Conservation (phyloP, 1,140 invertebrate species). For the Drosophila tristis region DNA sequence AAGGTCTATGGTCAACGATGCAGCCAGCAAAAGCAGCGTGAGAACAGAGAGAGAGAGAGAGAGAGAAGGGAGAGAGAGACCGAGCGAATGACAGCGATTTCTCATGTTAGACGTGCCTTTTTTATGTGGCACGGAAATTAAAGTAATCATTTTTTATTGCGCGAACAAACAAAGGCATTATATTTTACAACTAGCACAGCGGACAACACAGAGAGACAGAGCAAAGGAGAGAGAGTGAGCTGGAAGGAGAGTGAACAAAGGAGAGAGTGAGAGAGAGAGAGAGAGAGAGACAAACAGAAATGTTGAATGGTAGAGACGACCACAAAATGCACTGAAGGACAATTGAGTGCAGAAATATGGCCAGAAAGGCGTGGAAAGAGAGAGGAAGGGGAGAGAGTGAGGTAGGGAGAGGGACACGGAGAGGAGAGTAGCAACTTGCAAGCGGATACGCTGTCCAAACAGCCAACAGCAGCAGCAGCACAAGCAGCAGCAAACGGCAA, state of each 20-base stretch:
- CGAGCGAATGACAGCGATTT: constrained; percentile 71
- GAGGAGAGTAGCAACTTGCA: constrained; percentile 51
- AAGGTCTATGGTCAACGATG: constrained; percentile 30
- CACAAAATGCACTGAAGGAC: constrained; percentile 76
- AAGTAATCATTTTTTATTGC: constrained; percentile 82
- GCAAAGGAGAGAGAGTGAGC: neutral
- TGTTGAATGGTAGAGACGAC: constrained; percentile 33
- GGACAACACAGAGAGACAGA: constrained; percentile 1
- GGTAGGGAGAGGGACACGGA: no score
- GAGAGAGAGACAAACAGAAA: constrained; percentile 35
- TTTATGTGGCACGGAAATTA: constrained; percentile 75
- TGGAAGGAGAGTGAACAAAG: neutral
- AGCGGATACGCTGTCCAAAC: constrained; percentile 63
- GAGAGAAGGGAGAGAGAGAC: constrained; percentile 30
- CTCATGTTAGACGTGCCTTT: constrained; percentile 74
- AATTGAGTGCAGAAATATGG: constrained; percentile 81
- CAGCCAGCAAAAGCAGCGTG: neutral
- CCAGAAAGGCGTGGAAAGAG: constrained; percentile 18
- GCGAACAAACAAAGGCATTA: constrained; percentile 81
- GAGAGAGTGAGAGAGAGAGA: constrained; percentile 8
- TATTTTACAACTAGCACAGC: constrained; percentile 63
- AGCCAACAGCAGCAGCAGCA: constrained; percentile 19
- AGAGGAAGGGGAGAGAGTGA: no score
- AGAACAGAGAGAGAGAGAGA: neutral
- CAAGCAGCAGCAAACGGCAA: neutral